Evolutionary conservation across 2,797 vertebrate genomes (phyloP).

Genomic region (Trachurus trachurus): DNA sequence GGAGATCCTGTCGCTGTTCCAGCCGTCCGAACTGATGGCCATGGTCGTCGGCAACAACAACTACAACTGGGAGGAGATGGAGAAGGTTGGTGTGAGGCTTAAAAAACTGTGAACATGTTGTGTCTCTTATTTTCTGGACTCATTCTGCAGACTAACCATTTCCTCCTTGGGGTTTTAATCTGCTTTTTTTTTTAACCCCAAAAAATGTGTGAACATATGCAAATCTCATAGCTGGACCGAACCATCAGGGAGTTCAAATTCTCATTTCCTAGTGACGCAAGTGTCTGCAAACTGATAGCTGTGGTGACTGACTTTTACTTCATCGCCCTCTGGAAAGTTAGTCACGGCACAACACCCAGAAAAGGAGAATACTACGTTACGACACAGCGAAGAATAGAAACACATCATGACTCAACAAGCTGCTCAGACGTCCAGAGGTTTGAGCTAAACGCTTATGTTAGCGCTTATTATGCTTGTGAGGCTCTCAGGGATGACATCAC

Average conservation of each 20-base stretch:
- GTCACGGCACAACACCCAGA: background rate
- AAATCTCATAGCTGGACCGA: background rate
- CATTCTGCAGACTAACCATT: background rate
- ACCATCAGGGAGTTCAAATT: background rate
- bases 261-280: background rate
- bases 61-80: constrained; percentile 98
- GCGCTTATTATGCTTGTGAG: background rate
- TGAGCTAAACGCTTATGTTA: background rate
- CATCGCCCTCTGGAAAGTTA: constrained; percentile 7
- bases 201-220: background rate
- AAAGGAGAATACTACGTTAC: background rate
- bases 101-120: background rate
- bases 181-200: background rate
- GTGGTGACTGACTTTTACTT: constrained; percentile 7
- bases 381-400: background rate
- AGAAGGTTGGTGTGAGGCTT: constrained; percentile 88
- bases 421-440: background rate
- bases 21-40: constrained; percentile 97
- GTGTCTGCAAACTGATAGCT: background rate
- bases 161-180: constrained; percentile 3
- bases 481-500: background rate
- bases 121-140: background rate
- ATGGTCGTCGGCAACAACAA: constrained; percentile 98
- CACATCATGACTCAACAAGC: background rate
- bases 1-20: constrained; percentile 95